Evolutionary conservation across 2,888 invertebrate species (phyloP).

Genomic region (Sepiola atlantica): DNA sequence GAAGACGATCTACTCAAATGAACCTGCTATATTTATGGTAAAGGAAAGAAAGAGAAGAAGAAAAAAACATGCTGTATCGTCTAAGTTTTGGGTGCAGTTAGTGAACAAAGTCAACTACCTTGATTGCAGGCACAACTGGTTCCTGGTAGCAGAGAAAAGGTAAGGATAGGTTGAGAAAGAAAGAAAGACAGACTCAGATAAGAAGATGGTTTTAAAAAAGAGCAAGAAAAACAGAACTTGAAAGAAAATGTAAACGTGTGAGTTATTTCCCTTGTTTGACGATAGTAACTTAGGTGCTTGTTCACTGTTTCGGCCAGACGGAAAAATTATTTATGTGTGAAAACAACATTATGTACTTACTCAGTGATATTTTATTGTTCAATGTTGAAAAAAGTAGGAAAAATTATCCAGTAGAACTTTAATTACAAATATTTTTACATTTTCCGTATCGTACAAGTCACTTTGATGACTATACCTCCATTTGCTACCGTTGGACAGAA

Average conservation of each 20-base stretch:
- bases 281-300: no score
- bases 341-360: no score
- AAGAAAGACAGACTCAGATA: not conserved
- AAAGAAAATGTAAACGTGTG: not conserved
- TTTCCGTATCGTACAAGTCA: no score
- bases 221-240: not conserved
- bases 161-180: constrained; percentile 38
- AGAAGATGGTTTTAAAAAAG: not conserved
- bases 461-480: no score
- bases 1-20: no score
- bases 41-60: not conserved
- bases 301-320: no score
- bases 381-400: no score
- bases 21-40: not conserved
- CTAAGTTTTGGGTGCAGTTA: constrained; percentile 3
- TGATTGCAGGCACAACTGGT: constrained; percentile 52
- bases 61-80: not conserved
- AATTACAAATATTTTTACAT: no score
- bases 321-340: no score
- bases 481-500: no score
- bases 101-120: constrained; percentile 50
- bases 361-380: no score
- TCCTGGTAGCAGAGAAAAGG: constrained; percentile 50
- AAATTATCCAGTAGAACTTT: no score
- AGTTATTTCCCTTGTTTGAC: not conserved